Base-by-base conservation (phyloP, 2,888 invertebrate genomes). In the Drepana falcataria region DNA sequence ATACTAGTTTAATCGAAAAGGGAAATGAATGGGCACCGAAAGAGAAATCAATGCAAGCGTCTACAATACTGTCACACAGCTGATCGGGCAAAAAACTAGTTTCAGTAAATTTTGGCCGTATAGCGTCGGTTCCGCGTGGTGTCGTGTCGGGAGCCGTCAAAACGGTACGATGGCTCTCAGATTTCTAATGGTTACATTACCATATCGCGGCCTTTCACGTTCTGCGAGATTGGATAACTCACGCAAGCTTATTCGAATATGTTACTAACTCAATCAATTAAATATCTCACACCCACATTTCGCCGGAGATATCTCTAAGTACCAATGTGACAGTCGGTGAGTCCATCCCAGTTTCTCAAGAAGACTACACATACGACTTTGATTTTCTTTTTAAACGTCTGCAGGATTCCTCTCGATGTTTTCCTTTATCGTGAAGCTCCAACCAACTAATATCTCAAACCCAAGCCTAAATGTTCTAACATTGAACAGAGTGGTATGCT, bases 151-250 rank as follows among this genome's bases (percentile, higher is more conserved):
- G 61, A 66, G 60, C 63, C 60, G 60, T 68, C 75, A 61, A 65
- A 76, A 69, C 75, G 71, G 73, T 74, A 61, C 63, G 63, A 68
- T 67, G 73, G 77, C 79, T 79, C 81, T 82, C 77, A 79, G 81
- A 85, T 88, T 87, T 87, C 87, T 87, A 87, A 84, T 80, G 68
- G 69, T 68, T 73, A 72, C 73, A 87, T 88, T 87, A 83, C 75
- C 85, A 87, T 88, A 85, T 74, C 74, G 71, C 79, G 77, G 85
- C 87, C 86, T 87, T 85, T 87, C 87, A 84, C 87, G 81, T 69
- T 72, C 65, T 65, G 62, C 61, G 66, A 68, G 51, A 78, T 85
- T 81, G 79, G 77, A 81, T 85, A 85, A 81, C 80, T 71, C 77
- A 78, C 76, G 79, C 76, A 66, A 77, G 21, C 4, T 9, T 35